These are phyloP conservation scores for Oreamnos americanus DNA, from an alignment of 2,113 vertebrate species.

Conservation along the genomic window DNA sequence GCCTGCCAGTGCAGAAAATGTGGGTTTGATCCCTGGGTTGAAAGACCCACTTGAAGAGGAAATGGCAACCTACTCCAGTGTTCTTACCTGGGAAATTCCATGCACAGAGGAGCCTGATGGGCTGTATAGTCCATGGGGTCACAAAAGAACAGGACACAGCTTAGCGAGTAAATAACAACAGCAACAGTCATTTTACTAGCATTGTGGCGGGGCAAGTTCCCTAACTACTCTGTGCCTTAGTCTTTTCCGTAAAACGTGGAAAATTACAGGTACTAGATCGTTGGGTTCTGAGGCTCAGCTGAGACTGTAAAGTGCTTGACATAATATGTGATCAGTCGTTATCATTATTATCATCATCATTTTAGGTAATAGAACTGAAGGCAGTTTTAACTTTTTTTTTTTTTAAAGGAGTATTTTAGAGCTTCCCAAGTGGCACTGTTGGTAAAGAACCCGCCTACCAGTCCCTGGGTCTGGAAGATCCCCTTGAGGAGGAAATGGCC, in stretches of 20 bases:
- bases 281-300: not conserved
- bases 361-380: not conserved
- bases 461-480: not conserved
- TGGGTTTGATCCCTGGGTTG: not conserved
- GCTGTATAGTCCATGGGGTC: not conserved
- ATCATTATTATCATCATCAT: not conserved
- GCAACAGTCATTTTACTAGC: not conserved
- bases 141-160: not conserved
- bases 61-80: not conserved
- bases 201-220: not conserved
- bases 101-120: not conserved
- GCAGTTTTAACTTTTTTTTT: not conserved
- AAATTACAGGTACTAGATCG: not conserved
- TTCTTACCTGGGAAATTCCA: not conserved
- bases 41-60: not conserved
- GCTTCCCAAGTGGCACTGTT: not conserved
- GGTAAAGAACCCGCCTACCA: not conserved
- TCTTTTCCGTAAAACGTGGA: not conserved
- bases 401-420: not conserved
- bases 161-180: not conserved
- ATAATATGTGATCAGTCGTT: not conserved
- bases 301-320: not conserved
- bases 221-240: not conserved
- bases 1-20: not conserved
- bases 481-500: not conserved